Percentiles rank a stretch among this genome's conserved stretches.
Conservation (phyloP, 37 sponge, comb jelly and placozoan species). For the Agelas oroides region DNA sequence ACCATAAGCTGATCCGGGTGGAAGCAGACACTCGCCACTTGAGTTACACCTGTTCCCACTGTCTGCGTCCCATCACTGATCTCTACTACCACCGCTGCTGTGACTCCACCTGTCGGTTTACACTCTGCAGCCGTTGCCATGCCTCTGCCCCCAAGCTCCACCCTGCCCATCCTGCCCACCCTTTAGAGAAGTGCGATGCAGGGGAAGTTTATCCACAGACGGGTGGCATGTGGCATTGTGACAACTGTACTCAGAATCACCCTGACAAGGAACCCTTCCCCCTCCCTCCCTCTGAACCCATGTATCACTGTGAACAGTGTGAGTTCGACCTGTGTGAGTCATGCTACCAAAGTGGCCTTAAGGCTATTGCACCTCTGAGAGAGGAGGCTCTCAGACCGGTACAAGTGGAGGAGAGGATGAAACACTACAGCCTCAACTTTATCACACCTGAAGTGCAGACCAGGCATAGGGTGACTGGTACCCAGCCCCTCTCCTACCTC, state of each 20-base stretch:
- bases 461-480: no score
- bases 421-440: neutral
- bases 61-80: neutral
- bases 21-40: neutral
- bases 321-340: slow-evolving; percentile 61
- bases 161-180: slow-evolving; percentile 62
- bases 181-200: slow-evolving; percentile 46
- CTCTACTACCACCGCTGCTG: slow-evolving; percentile 23
- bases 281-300: slow-evolving; percentile 28
- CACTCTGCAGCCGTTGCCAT: slow-evolving; percentile 45
- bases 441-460: neutral
- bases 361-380: neutral
- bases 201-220: slow-evolving; percentile 45
- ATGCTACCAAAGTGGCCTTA: slow-evolving; percentile 27
- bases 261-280: neutral
- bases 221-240: slow-evolving; percentile 71
- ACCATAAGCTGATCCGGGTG: slow-evolving; percentile 38
- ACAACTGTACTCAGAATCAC: slow-evolving; percentile 45
- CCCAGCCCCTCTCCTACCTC: no score
- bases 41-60: slow-evolving; percentile 19
- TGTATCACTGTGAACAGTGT: slow-evolving; percentile 74
- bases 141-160: slow-evolving; percentile 20
- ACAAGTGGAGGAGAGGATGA: neutral
- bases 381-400: neutral
- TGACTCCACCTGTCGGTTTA: slow-evolving; percentile 14